Conservation (phyloP, 2,797 vertebrate genomes). For the Jordanella pulchra region DNA sequence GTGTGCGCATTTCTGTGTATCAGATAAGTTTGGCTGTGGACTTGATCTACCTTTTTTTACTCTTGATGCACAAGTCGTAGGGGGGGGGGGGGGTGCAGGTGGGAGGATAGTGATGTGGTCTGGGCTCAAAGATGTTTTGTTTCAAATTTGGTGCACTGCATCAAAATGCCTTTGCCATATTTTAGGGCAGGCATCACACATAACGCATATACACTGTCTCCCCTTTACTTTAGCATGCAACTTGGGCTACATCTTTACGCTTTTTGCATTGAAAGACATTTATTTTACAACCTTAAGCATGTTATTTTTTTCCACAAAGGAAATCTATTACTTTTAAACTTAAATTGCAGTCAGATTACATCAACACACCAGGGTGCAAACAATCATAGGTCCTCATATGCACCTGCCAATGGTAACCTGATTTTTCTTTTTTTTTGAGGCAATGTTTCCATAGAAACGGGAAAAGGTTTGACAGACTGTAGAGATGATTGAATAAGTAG, state of each 20-base stretch:
- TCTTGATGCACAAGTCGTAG: slow-evolving; percentile 55
- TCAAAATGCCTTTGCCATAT: slow-evolving; percentile 68
- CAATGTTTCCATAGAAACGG: slow-evolving; percentile 81
- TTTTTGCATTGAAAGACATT: neutral
- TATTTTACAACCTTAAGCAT: no score
- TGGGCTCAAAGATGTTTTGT: slow-evolving; percentile 84
- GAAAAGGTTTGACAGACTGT: slow-evolving; percentile 72
- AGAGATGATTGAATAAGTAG: slow-evolving; percentile 48
- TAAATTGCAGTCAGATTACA: slow-evolving; percentile 64
- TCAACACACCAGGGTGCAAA: slow-evolving; percentile 57
- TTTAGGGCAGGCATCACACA: slow-evolving; percentile 50
- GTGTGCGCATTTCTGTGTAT: neutral
- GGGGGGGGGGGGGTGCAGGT: slow-evolving; percentile 54
- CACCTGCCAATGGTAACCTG: slow-evolving; percentile 80
- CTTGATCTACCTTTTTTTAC: slow-evolving; percentile 40
- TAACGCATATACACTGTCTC: slow-evolving; percentile 14
- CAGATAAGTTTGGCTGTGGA: slow-evolving; percentile 26
- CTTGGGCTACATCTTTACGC: slow-evolving; percentile 44
- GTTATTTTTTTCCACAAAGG: neutral
- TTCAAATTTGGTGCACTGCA: slow-evolving; percentile 85
- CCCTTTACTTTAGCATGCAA: slow-evolving; percentile 16
- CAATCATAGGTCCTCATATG: slow-evolving; percentile 53
- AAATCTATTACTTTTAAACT: neutral
- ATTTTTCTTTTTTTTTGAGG: slow-evolving; percentile 61
- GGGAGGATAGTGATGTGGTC: slow-evolving; percentile 77